phyloP scores from a whole-genome alignment of 2,888 invertebrate genomes.

The Artemia sp. region DNA sequence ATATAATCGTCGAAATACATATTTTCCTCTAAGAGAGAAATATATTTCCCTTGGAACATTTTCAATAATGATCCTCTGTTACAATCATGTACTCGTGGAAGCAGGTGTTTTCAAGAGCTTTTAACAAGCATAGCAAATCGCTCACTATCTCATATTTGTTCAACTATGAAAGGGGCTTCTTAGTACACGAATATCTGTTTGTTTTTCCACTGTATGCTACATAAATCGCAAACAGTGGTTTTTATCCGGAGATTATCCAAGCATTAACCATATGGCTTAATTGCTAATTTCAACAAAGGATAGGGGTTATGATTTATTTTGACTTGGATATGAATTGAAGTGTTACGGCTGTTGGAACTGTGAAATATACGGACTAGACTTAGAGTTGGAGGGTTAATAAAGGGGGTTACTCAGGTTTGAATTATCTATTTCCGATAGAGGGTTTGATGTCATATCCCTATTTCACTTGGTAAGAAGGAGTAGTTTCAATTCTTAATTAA shows the following conservation, averaged over 20 bases:
- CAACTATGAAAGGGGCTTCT: conserved; percentile 1
- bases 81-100: no score
- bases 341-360: conserved; percentile 5
- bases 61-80: no score
- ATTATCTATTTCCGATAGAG: no score
- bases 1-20: no score
- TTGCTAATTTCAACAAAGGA: background rate
- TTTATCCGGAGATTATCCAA: conserved; percentile 10
- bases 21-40: no score
- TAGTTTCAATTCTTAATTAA: no score
- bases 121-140: background rate
- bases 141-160: conserved; percentile 13
- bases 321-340: conserved; percentile 4
- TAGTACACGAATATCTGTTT: conserved; percentile 9
- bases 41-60: no score
- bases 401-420: no score
- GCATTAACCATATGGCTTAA: conserved; percentile 14
- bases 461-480: no score
- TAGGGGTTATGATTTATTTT: conserved; percentile 8
- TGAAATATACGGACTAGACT: background rate
- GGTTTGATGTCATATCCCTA: no score
- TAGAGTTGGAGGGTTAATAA: no score
- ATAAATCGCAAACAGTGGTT: background rate
- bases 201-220: conserved; percentile 6
- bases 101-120: background rate